Evolutionary conservation across 2,113 vertebrate genomes (phyloP).

Genomic region (Vimba vimba): DNA sequence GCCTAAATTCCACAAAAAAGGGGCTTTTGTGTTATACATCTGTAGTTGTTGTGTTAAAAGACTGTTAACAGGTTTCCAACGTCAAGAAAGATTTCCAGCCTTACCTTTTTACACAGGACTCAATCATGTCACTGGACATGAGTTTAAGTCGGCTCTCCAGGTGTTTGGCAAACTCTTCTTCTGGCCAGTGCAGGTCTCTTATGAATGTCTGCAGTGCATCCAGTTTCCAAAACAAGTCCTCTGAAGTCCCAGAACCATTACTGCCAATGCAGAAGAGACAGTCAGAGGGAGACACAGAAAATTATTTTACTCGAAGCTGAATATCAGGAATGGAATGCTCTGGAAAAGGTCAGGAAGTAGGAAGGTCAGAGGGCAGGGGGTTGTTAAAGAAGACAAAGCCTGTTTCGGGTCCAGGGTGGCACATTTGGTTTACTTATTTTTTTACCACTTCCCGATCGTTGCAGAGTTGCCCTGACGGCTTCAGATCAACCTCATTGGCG

Average conservation of each 20-base stretch:
- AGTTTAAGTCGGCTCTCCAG: conserved; percentile 95
- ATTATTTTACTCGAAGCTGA: conserved; percentile 59
- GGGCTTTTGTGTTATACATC: too few relatives aligned
- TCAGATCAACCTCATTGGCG: conserved; percentile 17
- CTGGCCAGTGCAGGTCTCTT: conserved; percentile 96
- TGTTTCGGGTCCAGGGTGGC: conserved; percentile 71
- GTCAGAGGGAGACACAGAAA: conserved; percentile 5
- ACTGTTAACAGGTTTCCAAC: background rate
- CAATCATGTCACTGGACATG: conserved; percentile 99
- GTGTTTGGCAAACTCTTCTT: conserved; percentile 98
- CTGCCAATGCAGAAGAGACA: conserved; percentile 74
- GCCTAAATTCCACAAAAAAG: too few relatives aligned
- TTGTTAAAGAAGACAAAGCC: conserved; percentile 56
- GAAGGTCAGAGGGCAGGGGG: conserved; percentile 66
- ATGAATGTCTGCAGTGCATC: conserved; percentile 98
- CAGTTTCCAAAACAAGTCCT: conserved; percentile 99
- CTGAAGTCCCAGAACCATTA: conserved; percentile 95
- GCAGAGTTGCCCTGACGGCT: background rate
- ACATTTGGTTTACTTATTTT: conserved; percentile 75
- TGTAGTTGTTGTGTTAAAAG: background rate
- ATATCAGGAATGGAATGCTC: background rate
- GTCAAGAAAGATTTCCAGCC: background rate
- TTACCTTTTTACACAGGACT: conserved; percentile 96
- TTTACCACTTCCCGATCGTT: conserved; percentile 75
- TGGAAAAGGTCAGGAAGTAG: conserved; percentile 16